Evolutionary conservation across 2,113 vertebrate genomes (phyloP), one percentile per base, ranked within the genome.

Genomic region (Sclerurus mexicanus): DNA sequence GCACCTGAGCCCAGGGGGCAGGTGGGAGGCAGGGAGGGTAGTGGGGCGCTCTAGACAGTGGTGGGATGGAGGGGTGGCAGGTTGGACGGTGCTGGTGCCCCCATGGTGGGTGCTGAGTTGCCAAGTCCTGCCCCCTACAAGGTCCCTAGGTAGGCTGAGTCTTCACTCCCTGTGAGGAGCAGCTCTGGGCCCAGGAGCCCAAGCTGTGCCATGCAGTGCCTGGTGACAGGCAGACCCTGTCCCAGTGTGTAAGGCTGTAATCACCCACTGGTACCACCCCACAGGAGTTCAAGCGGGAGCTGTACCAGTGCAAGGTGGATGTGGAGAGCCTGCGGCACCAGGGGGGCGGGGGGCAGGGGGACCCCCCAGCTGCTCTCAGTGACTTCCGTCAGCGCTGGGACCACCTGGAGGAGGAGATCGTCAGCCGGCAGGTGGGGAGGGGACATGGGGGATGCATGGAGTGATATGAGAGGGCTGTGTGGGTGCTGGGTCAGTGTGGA

Each of bases 261-360:
- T 56, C 17, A 7, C 49, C 40, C 2, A 1, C 9, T 5, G 0
- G 40, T 5, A 24, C 49, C 39, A 22, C 27, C 60, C 30, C 4
- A 4, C 95, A 99, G 99, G 98, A 98, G 86, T 98, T 99, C 95
- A 99, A 99, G 97, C 76, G 98, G 72, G 98, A 99, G 87, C 98
- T 99, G 44, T 99, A 99, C 95, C 98, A 99, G 97, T 98, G 98
- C 97, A 98, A 98, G 95, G 98, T 99, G 39, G 98, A 99, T 5
- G 98, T 99, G 67, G 99, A 99, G 94, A 99, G 98, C 68, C 95
- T 98, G 90, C 98, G 98, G 94, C 98, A 98, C 90, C 97, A 96
- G 49, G 96, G 96, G 37, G 97, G 96, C 14, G 31, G 93, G 0
- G 98, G 97, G 88, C 96, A 96, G 3, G 97, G 96, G 6, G 95